A percentile compares a stretch with the other conserved stretches of the same genome.
These are phyloP conservation scores for Urechis unicinctus DNA, from an alignment of 2,888 invertebrate genomes.

Conservation along the genomic window DNA sequence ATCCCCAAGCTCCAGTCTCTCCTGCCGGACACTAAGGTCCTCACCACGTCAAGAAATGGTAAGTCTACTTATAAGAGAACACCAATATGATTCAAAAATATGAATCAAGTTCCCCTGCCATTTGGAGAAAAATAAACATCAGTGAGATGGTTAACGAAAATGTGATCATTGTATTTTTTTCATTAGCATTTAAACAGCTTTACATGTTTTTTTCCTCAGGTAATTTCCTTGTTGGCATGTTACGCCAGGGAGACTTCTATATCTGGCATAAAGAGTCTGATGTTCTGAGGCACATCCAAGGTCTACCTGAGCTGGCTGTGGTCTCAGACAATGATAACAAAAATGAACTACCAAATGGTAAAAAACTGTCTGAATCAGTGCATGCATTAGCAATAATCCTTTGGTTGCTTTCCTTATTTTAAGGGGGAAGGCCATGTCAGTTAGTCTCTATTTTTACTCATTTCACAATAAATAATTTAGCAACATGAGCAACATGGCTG, in stretches of 20 bases:
- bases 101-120: too few relatives aligned
- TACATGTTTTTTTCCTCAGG: slow-evolving; percentile 23
- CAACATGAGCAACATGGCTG: too few relatives aligned
- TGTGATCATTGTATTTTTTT: too few relatives aligned
- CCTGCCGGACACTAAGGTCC: slow-evolving; percentile 24
- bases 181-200: background rate
- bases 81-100: too few relatives aligned
- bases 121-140: too few relatives aligned
- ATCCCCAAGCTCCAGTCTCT: slow-evolving; percentile 37
- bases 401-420: too few relatives aligned
- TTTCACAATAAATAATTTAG: too few relatives aligned
- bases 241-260: slow-evolving; percentile 38
- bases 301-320: background rate
- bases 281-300: slow-evolving; percentile 25
- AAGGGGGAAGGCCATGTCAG: too few relatives aligned
- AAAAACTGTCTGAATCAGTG: too few relatives aligned
- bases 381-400: too few relatives aligned
- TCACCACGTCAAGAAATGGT: slow-evolving; percentile 36
- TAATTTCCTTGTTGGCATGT: slow-evolving; percentile 34
- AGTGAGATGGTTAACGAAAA: too few relatives aligned
- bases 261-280: slow-evolving; percentile 45
- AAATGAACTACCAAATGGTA: background rate
- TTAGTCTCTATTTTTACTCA: too few relatives aligned
- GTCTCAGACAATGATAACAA: background rate
- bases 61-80: slow-evolving; percentile 11